Base-by-base conservation (phyloP, 92 coral and sea anemone genomes). In the Epizoanthus rinbou region DNA sequence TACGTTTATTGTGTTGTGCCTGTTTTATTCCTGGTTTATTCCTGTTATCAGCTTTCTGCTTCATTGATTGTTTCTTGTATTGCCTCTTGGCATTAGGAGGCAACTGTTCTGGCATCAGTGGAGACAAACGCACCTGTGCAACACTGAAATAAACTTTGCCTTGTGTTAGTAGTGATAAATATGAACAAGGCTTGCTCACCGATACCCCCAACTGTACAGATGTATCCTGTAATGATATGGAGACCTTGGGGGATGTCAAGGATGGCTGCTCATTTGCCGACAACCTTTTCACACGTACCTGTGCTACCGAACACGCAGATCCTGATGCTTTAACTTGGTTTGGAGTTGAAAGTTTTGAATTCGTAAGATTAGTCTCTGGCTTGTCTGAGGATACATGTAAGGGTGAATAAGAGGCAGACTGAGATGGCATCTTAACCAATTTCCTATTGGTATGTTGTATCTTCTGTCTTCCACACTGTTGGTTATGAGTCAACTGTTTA, bases 61-160 rank as follows among this genome's bases (percentile, higher is more conserved):
- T 62, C 53, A 23, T 56, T 16, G 28, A 35, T n/a, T 31, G 70
- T 60, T 35, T 21, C 11, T 63, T 23, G 28, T 62, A 78, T 14
- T 78, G 82, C 50, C 43, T 78, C 41, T n/a, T 65, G 3, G 71
- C 71, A 39, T 78, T 39, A 21, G 82, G 13, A 19, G 82, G 72
- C 11, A 78, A 39, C 16, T 78, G 82, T 56, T 78, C 43, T 0
- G 71, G 71, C 57, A 24, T 62, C 23, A 78, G 58, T 19, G 45
- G 59, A 0, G 82, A 78, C 24, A 78, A 33, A 78, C 59, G 21
- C 39, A 78, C 59, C 16, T 69, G 63, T 21, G 57, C 82, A 39
- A 59, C 71, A 39, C 56, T 62, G 3, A 35, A 39, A 54, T 28
- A 41, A 10, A 23, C 59, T 14, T 62, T 78, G 9, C 5, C 57